Evolutionary conservation across 2,113 vertebrate species (phyloP).

Genomic region (Empidonax traillii): DNA sequence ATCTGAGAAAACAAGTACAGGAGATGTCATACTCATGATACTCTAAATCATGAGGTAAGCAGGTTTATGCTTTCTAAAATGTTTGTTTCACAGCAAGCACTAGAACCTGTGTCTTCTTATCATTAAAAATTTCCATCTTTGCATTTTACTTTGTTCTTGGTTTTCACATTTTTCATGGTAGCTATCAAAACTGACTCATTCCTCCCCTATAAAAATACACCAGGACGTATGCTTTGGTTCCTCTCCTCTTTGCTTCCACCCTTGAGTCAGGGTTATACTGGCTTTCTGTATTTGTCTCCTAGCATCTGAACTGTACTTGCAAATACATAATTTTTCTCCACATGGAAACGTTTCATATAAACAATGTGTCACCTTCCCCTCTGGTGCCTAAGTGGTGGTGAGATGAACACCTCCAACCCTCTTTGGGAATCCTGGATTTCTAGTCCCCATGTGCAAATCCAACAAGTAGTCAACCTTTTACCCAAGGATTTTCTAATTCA

Average conservation of each 20-base stretch:
- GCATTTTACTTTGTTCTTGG: neutral
- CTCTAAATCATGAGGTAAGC: neutral
- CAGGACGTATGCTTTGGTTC: neutral
- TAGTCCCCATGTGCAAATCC: neutral
- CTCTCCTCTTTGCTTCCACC: neutral
- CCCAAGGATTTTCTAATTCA: neutral
- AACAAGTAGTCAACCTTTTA: neutral
- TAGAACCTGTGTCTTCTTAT: neutral
- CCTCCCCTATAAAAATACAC: neutral
- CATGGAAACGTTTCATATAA: neutral
- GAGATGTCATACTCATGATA: neutral
- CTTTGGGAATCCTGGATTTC: neutral
- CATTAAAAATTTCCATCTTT: neutral
- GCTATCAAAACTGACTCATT: neutral
- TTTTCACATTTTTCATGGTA: neutral
- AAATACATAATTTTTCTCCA: neutral
- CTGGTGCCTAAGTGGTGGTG: accelerated
- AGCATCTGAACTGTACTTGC: neutral
- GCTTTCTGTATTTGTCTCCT: neutral
- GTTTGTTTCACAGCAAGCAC: neutral
- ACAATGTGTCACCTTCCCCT: neutral
- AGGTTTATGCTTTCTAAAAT: neutral
- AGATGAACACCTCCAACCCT: neutral
- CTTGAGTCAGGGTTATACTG: neutral
- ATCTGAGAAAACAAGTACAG: neutral